phyloP scores from a whole-genome alignment of 1,140 invertebrate species.

The Euglossa dilemma region DNA sequence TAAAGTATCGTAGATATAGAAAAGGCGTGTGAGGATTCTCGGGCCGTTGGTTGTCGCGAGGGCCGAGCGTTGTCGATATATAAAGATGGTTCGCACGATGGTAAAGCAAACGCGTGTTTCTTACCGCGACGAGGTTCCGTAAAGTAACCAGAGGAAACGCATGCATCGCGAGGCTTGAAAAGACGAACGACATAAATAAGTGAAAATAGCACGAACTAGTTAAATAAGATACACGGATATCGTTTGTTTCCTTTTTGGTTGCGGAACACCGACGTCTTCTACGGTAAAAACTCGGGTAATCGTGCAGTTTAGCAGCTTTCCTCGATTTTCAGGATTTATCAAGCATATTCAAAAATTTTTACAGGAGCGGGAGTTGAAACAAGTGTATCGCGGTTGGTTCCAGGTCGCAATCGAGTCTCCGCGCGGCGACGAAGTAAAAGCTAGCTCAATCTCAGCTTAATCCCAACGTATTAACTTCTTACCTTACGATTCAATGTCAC shows the following conservation, averaged over 20 bases:
- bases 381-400: too few species aligned
- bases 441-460: too few species aligned
- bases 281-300: too few species aligned
- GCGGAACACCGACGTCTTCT: neutral
- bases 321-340: too few species aligned
- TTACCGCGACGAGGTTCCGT: neutral
- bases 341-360: too few species aligned
- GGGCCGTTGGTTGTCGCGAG: neutral
- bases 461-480: too few species aligned
- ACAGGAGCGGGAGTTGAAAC: too few species aligned
- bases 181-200: slow-evolving; percentile 28
- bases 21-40: slow-evolving; percentile 8
- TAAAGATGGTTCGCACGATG: neutral
- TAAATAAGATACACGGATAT: neutral
- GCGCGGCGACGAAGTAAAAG: too few species aligned
- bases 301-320: too few species aligned
- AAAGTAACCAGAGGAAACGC: neutral
- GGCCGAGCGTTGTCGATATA: neutral
- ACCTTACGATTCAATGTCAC: too few species aligned
- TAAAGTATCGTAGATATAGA: slow-evolving; percentile 47
- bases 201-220: neutral
- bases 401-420: too few species aligned
- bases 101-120: neutral
- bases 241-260: neutral
- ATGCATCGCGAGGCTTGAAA: neutral